Evolutionary conservation across 30 jellyfish, hydroid and myxozoan genomes (phyloP), one percentile per base, ranked within the genome.

Genomic region (Catostylus mosaicus): DNA sequence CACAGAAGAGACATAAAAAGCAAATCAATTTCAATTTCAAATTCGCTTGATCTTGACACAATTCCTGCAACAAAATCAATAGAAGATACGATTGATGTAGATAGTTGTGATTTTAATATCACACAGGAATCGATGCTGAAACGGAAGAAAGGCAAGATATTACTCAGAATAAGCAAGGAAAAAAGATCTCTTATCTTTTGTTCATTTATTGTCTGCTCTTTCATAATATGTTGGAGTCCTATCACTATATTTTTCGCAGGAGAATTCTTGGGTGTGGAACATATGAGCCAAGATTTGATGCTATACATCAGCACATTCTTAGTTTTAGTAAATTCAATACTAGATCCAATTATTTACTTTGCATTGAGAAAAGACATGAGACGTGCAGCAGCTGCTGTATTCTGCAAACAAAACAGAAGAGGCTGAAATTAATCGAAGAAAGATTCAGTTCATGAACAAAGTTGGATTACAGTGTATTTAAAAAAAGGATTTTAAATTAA

Each of bases 351-450:
- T 26, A 54, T 85, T 9, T 85, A 85, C 78, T 74, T 85, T 73
- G 95, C 84, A 3, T 57, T 85, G 66, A 74, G 95, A n/a, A 73
- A 64, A 22, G 95, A 85, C 66, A 45, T 85, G 37, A 61, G 95
- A 30, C 88, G 82, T 32, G 95, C 95, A 29, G 86, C 86, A 1
- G 4, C 67, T 43, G 67, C 84, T 0, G 84, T 80, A 11, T 32
- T 80, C 30, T 80, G 90, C 84, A 80, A 74, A 54, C 50, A 66
- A 30, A 61, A 62, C 62, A 51, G 36, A 12, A 26, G 46, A 31
- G 14, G 82, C 18, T 67, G 40, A 38, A 69, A 18, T 3, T 61
- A n/a, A n/a, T n/a, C n/a, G n/a, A n/a, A n/a, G n/a, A n/a, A n/a
- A n/a, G n/a, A n/a, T n/a, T n/a, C n/a, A n/a, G n/a, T n/a, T n/a